Conservation (phyloP, 2,797 vertebrate genomes). For the Acridotheres tristis region DNA sequence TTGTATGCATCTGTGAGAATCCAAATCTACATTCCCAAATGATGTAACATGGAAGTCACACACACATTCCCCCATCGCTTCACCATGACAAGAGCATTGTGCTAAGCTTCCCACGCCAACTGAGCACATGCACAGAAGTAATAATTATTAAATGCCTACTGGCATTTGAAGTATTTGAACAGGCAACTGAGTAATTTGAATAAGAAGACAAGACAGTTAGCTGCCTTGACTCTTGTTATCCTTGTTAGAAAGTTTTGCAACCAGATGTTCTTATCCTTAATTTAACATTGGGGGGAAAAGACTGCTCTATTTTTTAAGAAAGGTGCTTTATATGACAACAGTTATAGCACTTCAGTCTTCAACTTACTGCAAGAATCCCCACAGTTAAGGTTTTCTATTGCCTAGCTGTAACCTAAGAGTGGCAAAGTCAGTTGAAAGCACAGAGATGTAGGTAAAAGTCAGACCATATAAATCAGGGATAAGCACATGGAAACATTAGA, state of each 20-base stretch:
- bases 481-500: not conserved
- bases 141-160: not conserved
- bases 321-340: not conserved
- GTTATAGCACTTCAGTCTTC: not conserved
- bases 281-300: not conserved
- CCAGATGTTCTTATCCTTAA: not conserved
- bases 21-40: not conserved
- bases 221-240: not conserved
- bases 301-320: not conserved
- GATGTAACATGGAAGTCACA: not conserved
- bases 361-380: not conserved
- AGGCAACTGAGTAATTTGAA: not conserved
- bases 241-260: not conserved
- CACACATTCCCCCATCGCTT: not conserved
- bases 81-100: not conserved
- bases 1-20: not conserved
- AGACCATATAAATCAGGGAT: not conserved
- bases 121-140: not conserved
- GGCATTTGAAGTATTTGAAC: not conserved
- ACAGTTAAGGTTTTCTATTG: not conserved
- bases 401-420: not conserved
- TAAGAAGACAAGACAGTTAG: not conserved
- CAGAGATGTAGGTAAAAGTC: not conserved
- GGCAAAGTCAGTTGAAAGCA: slow-evolving; percentile 4
- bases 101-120: not conserved